phyloP scores from a whole-genome alignment of 2,113 vertebrate genomes.

The Engystomops pustulosus region DNA sequence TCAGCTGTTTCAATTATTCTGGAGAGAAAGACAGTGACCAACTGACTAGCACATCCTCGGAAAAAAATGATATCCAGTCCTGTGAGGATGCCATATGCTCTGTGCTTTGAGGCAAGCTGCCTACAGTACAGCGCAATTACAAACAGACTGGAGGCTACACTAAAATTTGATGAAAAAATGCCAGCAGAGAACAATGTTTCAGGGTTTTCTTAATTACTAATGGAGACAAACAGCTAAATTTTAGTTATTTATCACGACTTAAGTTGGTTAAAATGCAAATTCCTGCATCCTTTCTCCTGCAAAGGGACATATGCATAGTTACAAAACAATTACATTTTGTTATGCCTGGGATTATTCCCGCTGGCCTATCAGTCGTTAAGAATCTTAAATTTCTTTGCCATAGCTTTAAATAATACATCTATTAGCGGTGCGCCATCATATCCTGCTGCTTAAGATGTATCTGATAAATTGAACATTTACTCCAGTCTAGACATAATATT shows the following conservation, averaged over 20 bases:
- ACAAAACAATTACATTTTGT: constrained; percentile 16
- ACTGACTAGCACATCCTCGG: constrained; percentile 69
- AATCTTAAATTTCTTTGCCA: constrained; percentile 42
- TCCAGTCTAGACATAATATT: constrained; percentile 28
- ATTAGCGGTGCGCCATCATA: constrained; percentile 37
- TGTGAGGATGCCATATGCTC: constrained; percentile 75
- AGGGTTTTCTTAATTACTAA: constrained; percentile 62
- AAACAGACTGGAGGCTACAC: constrained; percentile 62
- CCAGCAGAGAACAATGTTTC: constrained; percentile 68
- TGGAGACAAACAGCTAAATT: constrained; percentile 58
- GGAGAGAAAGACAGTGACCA: constrained; percentile 70
- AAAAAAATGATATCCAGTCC: constrained; percentile 69
- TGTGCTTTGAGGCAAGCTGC: constrained; percentile 66
- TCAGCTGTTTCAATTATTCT: constrained; percentile 74
- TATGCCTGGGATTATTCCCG: background rate
- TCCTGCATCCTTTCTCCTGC: constrained; percentile 40
- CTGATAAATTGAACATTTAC: constrained; percentile 49
- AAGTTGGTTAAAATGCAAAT: constrained; percentile 64
- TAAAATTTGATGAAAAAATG: constrained; percentile 67
- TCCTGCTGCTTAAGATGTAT: constrained; percentile 52
- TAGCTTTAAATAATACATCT: constrained; percentile 61
- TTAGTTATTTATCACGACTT: constrained; percentile 64
- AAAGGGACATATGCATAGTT: constrained; percentile 25
- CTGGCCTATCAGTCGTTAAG: constrained; percentile 51
- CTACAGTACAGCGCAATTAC: constrained; percentile 63